Evolutionary conservation across 2,797 vertebrate genomes (phyloP).

Genomic region (Anas bahamensis): DNA sequence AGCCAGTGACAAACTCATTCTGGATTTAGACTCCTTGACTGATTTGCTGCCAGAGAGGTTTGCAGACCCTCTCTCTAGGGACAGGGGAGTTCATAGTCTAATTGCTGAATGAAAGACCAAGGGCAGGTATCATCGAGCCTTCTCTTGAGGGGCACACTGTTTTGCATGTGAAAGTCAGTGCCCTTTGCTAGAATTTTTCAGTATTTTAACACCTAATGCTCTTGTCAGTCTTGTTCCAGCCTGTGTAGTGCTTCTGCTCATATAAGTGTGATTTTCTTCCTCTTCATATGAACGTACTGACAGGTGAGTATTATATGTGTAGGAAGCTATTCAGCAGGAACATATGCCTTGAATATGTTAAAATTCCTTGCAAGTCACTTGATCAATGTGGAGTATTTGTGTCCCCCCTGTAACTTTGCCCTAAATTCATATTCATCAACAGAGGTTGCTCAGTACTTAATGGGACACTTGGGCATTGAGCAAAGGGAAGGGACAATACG

Average conservation of each 20-base stretch:
- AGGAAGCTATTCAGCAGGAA: constrained; percentile 38
- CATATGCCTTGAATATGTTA: constrained; percentile 48
- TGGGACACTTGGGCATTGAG: constrained; percentile 27
- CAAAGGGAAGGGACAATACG: constrained; percentile 55
- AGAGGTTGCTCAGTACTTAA: constrained; percentile 50
- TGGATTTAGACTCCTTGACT: constrained; percentile 4
- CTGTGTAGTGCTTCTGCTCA: not conserved
- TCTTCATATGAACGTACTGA: not conserved
- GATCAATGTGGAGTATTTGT: constrained; percentile 44
- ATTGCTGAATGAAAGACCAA: not conserved
- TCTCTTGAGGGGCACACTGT: not conserved
- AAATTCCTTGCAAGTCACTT: constrained; percentile 37
- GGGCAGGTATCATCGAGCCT: not conserved
- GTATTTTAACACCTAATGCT: not conserved
- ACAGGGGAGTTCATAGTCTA: not conserved
- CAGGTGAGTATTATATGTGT: constrained; percentile 43
- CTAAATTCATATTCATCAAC: constrained; percentile 68
- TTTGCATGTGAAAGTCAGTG: not conserved
- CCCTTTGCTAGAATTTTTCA: not conserved
- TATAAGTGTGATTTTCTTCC: not conserved
- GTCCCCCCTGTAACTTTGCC: constrained; percentile 48
- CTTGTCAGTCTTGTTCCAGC: not conserved
- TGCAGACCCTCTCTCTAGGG: not conserved
- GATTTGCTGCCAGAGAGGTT: constrained; percentile 6
- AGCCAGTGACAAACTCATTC: constrained; percentile 10